phyloP scores from a whole-genome alignment of 92 coral and sea anemone species.

The Bergia puertoricense region DNA sequence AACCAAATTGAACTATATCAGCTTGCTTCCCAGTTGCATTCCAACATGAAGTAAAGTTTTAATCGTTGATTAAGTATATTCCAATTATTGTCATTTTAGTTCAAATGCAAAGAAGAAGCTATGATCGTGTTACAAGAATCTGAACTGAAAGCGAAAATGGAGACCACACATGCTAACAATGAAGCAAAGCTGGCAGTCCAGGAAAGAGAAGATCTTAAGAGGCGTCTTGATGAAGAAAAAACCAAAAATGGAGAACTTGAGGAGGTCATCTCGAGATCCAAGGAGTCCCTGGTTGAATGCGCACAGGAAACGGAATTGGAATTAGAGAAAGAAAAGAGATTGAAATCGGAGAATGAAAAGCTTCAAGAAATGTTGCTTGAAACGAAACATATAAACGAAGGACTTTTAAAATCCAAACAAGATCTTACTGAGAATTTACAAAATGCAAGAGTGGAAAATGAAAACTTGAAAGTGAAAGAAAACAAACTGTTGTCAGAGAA shows the following conservation, averaged over 20 bases:
- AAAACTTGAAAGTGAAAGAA: constrained; percentile 30
- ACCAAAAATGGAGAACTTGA: constrained; percentile 7
- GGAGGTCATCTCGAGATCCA: constrained; percentile 15
- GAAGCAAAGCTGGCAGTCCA: background rate
- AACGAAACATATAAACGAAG: background rate
- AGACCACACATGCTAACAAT: background rate
- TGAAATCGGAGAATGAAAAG: constrained; percentile 1
- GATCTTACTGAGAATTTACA: constrained; percentile 11
- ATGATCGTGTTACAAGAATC: constrained; percentile 8
- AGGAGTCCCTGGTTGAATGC: constrained; percentile 1
- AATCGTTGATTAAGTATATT: background rate
- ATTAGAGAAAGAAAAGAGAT: constrained; percentile 1
- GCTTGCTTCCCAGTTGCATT: background rate
- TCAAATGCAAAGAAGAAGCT: background rate
- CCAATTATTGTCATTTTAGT: background rate
- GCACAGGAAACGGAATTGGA: constrained; percentile 37
- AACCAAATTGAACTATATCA: background rate
- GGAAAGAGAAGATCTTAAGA: constrained; percentile 25
- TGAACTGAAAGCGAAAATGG: constrained; percentile 6
- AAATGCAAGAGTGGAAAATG: constrained; percentile 19
- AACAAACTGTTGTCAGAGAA: constrained; percentile 24
- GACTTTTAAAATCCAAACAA: constrained; percentile 28
- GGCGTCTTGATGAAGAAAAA: constrained; percentile 12
- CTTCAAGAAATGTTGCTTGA: constrained; percentile 19
- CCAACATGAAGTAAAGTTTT: background rate